Base-by-base conservation (phyloP, 2,113 vertebrate genomes). In the Misgurnus anguillicaudatus region DNA sequence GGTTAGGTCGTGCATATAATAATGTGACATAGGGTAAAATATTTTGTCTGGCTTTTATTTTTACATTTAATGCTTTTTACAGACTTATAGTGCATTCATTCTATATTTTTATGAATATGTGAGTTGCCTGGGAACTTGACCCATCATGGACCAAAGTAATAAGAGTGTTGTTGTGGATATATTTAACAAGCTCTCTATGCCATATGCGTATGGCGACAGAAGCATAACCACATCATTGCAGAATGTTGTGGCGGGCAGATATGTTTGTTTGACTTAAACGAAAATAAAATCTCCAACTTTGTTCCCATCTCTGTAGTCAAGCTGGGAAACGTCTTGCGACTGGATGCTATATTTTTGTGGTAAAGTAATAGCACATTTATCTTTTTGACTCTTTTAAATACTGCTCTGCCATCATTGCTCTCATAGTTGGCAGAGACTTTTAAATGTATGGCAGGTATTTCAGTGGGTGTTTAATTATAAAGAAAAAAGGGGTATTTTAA, bases 311-410 rank as follows among this genome's bases (percentile, higher is more conserved):
- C 55, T 74, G 71, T 61, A 74, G 57, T 74, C 16, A 67, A 77
- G 42, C 24, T 36, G 61, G 71, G 62, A 64, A 82, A 78, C 75
- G 55, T 82, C 85, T 80, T 80, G 87, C n/a, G 82, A 85, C 66
- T 61, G 63, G 51, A 38, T 42, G 48, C 77, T 63, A 70, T 85
- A 82, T 88, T 90, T 89, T 83, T 88, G 86, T 82, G 87, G 84
- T 78, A 41, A 62, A 74, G 82, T 87, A 89, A 90, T 86, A 61
- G 9, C 83, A 85, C 16, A 63, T 78, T 83, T 39, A 60, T 83
- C 61, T 24, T 47, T 47, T 53, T 53, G 55, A 72, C 4, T 42
- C n/a, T 77, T 62, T 75, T 74, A 74, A 80, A 80, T 73, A 17
- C 62, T 58, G 65, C 48, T 87, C 73, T 45, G 55, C 63, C 84